phyloP scores from a whole-genome alignment of 2,888 invertebrate genomes.

The Thera britannica region DNA sequence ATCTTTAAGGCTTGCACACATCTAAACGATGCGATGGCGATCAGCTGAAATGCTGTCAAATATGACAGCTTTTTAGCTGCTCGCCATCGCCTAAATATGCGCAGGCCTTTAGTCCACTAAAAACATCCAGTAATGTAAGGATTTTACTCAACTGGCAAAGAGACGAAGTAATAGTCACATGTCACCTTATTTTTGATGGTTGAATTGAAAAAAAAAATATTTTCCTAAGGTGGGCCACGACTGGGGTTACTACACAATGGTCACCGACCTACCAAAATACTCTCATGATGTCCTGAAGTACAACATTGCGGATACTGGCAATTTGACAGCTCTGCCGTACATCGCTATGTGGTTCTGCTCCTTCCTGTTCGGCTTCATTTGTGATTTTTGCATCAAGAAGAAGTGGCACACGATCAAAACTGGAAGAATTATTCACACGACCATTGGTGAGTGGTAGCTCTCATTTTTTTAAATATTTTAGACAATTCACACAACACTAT shows the following conservation, averaged over 20 bases:
- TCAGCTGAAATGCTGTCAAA: too few relatives aligned
- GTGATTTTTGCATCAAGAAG: conserved; percentile 87
- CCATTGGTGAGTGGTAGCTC: conserved; percentile 80
- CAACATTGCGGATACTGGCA: conserved; percentile 86
- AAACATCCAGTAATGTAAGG: too few relatives aligned
- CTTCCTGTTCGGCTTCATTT: conserved; percentile 86
- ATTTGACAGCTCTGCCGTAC: conserved; percentile 87
- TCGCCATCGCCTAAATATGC: too few relatives aligned
- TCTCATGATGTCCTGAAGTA: conserved; percentile 87
- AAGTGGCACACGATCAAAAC: conserved; percentile 85
- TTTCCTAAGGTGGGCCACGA: conserved; percentile 76
- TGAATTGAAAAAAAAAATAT: background rate
- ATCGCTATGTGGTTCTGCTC: conserved; percentile 88
- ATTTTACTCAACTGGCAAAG: too few relatives aligned
- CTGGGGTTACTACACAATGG: conserved; percentile 90
- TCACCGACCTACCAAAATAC: conserved; percentile 89
- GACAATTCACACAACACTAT: too few relatives aligned
- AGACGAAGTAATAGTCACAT: too few relatives aligned
- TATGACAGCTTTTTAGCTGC: too few relatives aligned
- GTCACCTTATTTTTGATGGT: too few relatives aligned
- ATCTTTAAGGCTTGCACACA: too few relatives aligned
- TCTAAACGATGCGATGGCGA: too few relatives aligned
- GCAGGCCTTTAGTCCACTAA: too few relatives aligned
- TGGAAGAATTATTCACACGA: conserved; percentile 87
- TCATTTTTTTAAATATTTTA: too few relatives aligned